Conservation (phyloP, 2,113 vertebrate genomes). For the Nesoenas mayeri region DNA sequence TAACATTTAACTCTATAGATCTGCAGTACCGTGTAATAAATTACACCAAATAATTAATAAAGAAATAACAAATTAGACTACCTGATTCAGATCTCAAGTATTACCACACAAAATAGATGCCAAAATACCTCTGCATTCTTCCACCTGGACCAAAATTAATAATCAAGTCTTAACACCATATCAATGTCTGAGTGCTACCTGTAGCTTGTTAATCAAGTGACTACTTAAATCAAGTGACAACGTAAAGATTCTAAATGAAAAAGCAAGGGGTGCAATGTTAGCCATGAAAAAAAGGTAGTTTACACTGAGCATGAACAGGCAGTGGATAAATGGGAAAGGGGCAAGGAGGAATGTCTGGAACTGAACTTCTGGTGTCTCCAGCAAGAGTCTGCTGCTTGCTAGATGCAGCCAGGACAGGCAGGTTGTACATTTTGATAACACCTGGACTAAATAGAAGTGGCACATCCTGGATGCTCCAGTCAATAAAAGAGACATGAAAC, state of each 20-base stretch:
- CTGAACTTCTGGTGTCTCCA: not conserved
- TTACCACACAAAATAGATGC: not conserved
- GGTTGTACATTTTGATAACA: no score
- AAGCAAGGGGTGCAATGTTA: not conserved
- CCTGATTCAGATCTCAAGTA: not conserved
- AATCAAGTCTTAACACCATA: not conserved
- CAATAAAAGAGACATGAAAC: not conserved
- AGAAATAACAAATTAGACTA: not conserved
- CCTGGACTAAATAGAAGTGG: not conserved
- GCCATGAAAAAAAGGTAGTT: not conserved
- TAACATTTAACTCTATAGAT: not conserved
- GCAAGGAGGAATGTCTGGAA: not conserved
- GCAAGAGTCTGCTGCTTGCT: not conserved
- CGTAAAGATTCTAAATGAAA: not conserved
- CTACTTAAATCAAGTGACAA: not conserved
- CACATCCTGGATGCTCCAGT: not conserved
- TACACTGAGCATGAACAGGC: not conserved
- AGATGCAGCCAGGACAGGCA: rapidly evolving
- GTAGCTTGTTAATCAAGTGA: not conserved
- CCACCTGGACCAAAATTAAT: not conserved
- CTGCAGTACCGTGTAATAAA: not conserved
- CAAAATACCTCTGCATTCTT: not conserved
- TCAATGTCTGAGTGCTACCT: not conserved
- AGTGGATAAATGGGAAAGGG: not conserved
- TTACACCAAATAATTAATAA: not conserved